Conservation (phyloP, 2,113 vertebrate genomes). For the Gila orcuttii region DNA sequence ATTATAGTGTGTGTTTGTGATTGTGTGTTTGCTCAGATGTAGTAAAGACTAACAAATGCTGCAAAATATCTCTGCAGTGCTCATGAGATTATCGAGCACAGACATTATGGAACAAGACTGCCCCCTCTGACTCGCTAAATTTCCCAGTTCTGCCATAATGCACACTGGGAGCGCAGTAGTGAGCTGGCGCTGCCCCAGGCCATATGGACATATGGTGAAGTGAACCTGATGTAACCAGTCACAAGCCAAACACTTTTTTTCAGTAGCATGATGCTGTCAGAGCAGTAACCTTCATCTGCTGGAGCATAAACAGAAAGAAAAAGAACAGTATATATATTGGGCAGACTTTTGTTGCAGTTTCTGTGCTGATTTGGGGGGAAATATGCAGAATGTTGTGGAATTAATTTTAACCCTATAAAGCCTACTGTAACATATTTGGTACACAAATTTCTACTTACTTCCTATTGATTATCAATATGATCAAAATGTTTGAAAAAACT, state of each 20-base stretch:
- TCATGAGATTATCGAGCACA: not conserved
- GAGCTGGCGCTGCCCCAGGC: conserved; percentile 41
- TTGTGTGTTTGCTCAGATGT: conserved; percentile 25
- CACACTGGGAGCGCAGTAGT: conserved; percentile 41
- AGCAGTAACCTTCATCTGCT: conserved; percentile 15
- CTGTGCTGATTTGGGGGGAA: not conserved
- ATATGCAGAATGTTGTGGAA: not conserved
- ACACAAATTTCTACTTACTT: not conserved
- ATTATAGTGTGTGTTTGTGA: not conserved
- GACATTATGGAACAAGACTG: conserved; percentile 28
- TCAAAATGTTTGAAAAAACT: not conserved
- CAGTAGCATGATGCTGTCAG: not conserved
- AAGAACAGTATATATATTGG: not conserved
- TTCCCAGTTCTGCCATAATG: conserved; percentile 31
- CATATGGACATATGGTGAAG: conserved; percentile 57
- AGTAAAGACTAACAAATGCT: conserved; percentile 16
- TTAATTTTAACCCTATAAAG: not conserved
- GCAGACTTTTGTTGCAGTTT: not conserved
- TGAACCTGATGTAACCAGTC: conserved; percentile 37
- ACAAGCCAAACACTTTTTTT: conserved; percentile 35
- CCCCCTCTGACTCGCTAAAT: not conserved
- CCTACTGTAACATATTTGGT: not conserved
- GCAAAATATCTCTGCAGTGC: not conserved
- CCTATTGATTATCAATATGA: not conserved
- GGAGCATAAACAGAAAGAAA: not conserved